Evolutionary conservation across 2,888 invertebrate genomes (phyloP), one percentile per base, ranked within the genome.

Genomic region (Norana najaformis): DNA sequence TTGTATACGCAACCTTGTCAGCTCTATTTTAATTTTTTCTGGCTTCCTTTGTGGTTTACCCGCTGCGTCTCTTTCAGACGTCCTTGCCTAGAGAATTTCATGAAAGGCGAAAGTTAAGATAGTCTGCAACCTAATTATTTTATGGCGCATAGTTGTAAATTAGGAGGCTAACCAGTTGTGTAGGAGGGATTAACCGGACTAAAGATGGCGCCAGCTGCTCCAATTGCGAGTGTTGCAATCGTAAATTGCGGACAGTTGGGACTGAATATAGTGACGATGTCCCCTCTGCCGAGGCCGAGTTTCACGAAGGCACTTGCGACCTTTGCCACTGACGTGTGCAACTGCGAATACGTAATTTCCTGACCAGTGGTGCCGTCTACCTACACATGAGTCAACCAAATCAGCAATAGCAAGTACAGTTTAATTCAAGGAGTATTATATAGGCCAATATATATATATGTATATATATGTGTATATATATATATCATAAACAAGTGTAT

Each of bases 221-320:
- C 83, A 18, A 91, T 39, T 14, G 91, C 92, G 83, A 92, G 85
- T 53, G 88, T 92, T 36, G 91, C 83, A 39, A 94, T 92, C 30
- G 92, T 90, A 90, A 93, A 94, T 90, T 95, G 94, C 6, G 94
- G 93, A 37, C 92, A 92, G 91, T 95, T 95, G 53, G 93, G 92
- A 88, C 93, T 92, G 91, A 92, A 93, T 16, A 94, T 90, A 34
- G 93, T 93, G 6, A 94, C 90, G 18, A 94, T 93, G 91, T 95
- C 94, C 20, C 94, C 94, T 89, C 94, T 93, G 89, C 92, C 92
- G 90, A 93, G 93, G 8, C 94, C 94, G 34, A 92, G 90, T 37
- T 92, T 92, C 37, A 92, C 92, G 30, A 94, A 91, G 13, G 92
- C 94, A 91, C 94, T 94, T 30, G 93, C 94, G 16, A 94, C 92